These are phyloP conservation scores for Coleophora flavipennella DNA, from an alignment of 2,888 invertebrate species.

Conservation along the genomic window DNA sequence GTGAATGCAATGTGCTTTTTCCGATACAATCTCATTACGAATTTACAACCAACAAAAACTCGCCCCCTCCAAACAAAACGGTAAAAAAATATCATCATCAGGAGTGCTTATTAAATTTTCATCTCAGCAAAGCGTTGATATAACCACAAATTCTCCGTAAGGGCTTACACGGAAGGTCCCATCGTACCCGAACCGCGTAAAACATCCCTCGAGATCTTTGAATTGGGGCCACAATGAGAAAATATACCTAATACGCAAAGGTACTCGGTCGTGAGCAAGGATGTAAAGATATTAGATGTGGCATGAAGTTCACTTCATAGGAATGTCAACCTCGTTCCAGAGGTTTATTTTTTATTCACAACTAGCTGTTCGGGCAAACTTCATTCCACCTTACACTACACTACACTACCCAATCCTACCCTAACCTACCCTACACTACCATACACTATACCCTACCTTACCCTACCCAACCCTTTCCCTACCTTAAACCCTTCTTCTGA, in stretches of 20 bases:
- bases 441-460: no score
- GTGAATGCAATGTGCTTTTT: not conserved
- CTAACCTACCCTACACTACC: no score
- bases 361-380: no score
- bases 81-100: slow-evolving; percentile 22
- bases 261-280: no score
- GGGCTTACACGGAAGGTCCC: slow-evolving; percentile 15
- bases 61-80: not conserved
- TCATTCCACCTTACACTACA: no score
- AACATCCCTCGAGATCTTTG: slow-evolving; percentile 28
- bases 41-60: not conserved
- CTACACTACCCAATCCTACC: no score
- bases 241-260: no score
- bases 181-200: slow-evolving; percentile 29
- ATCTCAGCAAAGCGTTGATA: slow-evolving; percentile 19
- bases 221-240: no score
- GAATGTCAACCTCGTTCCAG: not conserved
- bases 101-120: slow-evolving; percentile 38
- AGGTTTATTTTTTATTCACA: no score
- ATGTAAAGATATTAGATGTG: not conserved
- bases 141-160: slow-evolving; percentile 27
- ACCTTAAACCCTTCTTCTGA: no score
- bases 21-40: not conserved
- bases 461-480: no score
- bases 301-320: not conserved